phyloP scores from a whole-genome alignment of 2,797 vertebrate genomes.

The Schizopygopsis pylzovi region DNA sequence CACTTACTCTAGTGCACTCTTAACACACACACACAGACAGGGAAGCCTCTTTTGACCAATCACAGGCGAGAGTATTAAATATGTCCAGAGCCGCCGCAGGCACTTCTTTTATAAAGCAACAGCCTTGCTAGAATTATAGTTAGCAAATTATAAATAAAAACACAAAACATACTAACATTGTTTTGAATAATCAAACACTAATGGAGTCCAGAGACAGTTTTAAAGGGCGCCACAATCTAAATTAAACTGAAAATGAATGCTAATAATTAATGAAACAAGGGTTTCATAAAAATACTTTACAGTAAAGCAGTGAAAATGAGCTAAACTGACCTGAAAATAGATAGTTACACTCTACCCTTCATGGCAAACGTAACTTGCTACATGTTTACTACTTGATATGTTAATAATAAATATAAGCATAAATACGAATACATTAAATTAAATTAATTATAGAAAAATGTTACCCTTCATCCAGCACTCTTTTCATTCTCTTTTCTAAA shows the following conservation, averaged over 20 bases:
- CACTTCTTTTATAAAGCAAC: conserved; percentile 1
- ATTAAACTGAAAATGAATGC: conserved; percentile 14
- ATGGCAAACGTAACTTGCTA: background rate
- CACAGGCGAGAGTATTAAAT: background rate
- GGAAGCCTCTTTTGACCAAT: conserved; percentile 17
- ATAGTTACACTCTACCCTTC: background rate
- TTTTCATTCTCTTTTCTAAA: background rate
- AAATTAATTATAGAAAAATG: background rate
- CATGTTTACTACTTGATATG: background rate
- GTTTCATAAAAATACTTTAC: background rate
- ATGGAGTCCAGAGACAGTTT: conserved; percentile 2
- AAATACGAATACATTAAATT: background rate
- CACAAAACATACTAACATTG: background rate
- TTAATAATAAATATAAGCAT: background rate
- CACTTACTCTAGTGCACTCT: conserved; percentile 17
- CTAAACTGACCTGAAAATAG: background rate
- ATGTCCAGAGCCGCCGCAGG: background rate
- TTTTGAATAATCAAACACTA: conserved; percentile 33
- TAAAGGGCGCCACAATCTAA: background rate
- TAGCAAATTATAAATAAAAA: conserved; percentile 22
- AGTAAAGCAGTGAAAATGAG: background rate
- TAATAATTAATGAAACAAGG: conserved; percentile 4
- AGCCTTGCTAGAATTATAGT: background rate
- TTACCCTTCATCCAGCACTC: background rate
- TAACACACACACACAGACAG: background rate